These are phyloP conservation scores for Hydroisotoma schaefferi DNA, from an alignment of 2,888 invertebrate species.

Conservation along the genomic window DNA sequence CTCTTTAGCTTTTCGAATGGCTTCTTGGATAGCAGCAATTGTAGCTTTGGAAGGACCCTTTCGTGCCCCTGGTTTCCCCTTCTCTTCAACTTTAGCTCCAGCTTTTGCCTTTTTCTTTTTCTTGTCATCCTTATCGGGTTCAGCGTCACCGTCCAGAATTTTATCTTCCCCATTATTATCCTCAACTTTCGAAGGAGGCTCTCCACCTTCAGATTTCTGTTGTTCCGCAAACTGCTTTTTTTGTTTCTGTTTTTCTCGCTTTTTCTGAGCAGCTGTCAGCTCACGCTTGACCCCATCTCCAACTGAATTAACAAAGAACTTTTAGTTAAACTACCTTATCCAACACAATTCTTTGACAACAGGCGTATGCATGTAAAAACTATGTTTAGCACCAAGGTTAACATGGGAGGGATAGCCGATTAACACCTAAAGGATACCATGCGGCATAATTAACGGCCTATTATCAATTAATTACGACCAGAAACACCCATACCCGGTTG, in stretches of 20 bases:
- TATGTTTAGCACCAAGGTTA: no score
- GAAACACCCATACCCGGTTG: no score
- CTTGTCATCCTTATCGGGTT: slow-evolving; percentile 36
- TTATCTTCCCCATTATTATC: slow-evolving; percentile 54
- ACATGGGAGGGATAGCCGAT: no score
- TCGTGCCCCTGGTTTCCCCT: slow-evolving; percentile 51
- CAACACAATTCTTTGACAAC: no score
- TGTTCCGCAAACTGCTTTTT: slow-evolving; percentile 70
- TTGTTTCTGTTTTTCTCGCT: slow-evolving; percentile 82
- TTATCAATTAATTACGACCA: no score
- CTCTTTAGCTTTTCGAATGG: slow-evolving; percentile 79
- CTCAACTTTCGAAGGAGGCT: slow-evolving; percentile 50
- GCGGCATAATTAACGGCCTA: no score
- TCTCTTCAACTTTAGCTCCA: slow-evolving; percentile 44
- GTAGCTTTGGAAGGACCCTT: slow-evolving; percentile 72
- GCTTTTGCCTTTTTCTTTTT: slow-evolving; percentile 45
- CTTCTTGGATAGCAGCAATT: slow-evolving; percentile 88
- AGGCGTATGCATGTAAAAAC: no score
- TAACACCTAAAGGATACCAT: no score
- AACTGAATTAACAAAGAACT: background rate
- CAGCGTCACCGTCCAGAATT: slow-evolving; percentile 50
- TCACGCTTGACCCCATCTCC: slow-evolving; percentile 51
- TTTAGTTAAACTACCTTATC: no score
- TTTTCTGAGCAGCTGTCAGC: slow-evolving; percentile 81
- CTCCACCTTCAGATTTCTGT: slow-evolving; percentile 51